These are phyloP conservation scores for Euspilapteryx auroguttella DNA, from an alignment of 2,888 invertebrate species.

Conservation along the genomic window DNA sequence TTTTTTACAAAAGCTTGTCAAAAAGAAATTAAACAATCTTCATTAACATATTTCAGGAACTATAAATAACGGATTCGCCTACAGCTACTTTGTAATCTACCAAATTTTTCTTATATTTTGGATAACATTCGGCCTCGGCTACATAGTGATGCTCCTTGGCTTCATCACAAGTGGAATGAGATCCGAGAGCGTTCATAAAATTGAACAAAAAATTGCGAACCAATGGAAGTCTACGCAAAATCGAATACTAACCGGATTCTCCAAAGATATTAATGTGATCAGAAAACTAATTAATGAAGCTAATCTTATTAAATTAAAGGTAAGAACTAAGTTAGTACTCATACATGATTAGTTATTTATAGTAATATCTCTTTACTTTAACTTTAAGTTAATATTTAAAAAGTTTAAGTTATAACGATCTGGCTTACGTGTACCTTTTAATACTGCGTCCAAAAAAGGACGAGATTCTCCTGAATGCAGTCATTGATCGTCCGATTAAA, in stretches of 20 bases:
- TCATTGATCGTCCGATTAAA: too few relatives aligned
- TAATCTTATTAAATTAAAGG: conserved; percentile 80
- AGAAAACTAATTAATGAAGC: conserved; percentile 79
- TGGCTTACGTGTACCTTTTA: too few relatives aligned
- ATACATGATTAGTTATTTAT: too few relatives aligned
- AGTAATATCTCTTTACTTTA: too few relatives aligned
- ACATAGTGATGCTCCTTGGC: conserved; percentile 86
- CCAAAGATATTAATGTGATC: conserved; percentile 73
- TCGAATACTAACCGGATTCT: conserved; percentile 75
- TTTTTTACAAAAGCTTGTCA: too few relatives aligned
- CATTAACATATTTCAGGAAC: conserved; percentile 30
- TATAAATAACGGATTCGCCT: conserved; percentile 47
- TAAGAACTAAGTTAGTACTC: too few relatives aligned
- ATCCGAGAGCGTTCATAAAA: conserved; percentile 71
- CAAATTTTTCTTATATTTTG: conserved; percentile 81
- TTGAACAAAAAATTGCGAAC: conserved; percentile 76
- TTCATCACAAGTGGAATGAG: conserved; percentile 78
- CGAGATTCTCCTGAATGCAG: too few relatives aligned
- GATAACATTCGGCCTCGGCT: conserved; percentile 91
- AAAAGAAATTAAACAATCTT: too few relatives aligned
- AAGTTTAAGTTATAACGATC: too few relatives aligned
- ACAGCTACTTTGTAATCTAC: conserved; percentile 71
- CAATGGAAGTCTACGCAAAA: conserved; percentile 80
- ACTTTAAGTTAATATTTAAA: too few relatives aligned
- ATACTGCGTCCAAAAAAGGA: too few relatives aligned